These are phyloP conservation scores for Todiramphus saurophagus DNA, from an alignment of 2,113 vertebrate genomes.

Conservation along the genomic window DNA sequence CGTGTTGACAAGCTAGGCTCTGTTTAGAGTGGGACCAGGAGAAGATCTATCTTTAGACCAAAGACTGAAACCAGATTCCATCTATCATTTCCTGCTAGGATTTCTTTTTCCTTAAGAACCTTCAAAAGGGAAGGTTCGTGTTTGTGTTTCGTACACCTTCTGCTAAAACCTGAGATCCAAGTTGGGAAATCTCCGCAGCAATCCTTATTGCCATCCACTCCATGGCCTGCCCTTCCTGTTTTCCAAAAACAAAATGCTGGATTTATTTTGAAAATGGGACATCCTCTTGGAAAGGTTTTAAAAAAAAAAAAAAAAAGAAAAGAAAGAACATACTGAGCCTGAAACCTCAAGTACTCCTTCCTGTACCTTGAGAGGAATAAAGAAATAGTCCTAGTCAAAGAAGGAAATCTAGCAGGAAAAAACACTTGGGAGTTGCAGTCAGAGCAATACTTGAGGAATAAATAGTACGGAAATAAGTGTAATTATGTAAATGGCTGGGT, in stretches of 20 bases:
- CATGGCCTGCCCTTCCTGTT: conserved; percentile 63
- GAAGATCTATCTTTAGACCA: not conserved
- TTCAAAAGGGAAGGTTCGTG: not conserved
- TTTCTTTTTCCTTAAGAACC: conserved; percentile 3
- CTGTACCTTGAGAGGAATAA: conserved; percentile 24
- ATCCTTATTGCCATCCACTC: conserved; percentile 47
- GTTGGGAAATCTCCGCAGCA: conserved; percentile 26
- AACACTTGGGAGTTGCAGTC: not conserved
- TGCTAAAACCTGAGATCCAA: conserved; percentile 16
- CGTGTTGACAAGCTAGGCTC: not conserved
- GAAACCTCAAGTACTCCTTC: conserved; percentile 42
- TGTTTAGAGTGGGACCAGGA: not conserved
- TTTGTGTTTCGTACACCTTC: not conserved
- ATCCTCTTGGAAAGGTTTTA: conserved; percentile 59
- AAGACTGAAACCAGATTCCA: not conserved
- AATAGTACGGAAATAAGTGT: conserved; percentile 16
- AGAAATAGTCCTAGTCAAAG: not conserved
- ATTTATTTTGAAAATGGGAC: conserved; percentile 61
- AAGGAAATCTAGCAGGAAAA: conserved; percentile 50
- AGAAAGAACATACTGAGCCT: conserved; percentile 8
- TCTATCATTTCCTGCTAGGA: not conserved
- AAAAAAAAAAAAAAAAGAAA: not conserved
- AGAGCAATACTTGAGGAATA: conserved; percentile 3
- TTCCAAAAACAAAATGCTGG: conserved; percentile 46
- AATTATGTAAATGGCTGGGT: not conserved